Percentiles rank a stretch among this genome's conserved stretches.
phyloP scores from a whole-genome alignment of 92 coral and sea anemone species.

The Siderastrea radians region DNA sequence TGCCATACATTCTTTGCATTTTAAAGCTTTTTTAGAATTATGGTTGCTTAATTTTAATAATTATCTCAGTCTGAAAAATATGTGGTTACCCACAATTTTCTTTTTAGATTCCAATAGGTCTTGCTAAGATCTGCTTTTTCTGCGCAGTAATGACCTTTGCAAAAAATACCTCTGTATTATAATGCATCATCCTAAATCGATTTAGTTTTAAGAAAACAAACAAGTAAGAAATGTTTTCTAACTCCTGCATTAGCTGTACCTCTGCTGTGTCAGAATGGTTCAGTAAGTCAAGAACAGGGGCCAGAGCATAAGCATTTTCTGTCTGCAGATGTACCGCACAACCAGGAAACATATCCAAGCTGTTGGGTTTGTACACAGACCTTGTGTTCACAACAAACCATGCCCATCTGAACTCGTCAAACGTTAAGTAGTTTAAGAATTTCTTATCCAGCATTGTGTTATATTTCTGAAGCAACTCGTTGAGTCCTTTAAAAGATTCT shows the following conservation, averaged over 20 bases:
- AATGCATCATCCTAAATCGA: too few species aligned
- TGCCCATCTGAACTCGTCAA: constrained; percentile 92
- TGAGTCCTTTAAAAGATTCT: constrained; percentile 53
- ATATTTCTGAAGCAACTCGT: constrained; percentile 8
- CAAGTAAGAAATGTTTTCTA: background rate
- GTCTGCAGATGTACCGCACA: background rate
- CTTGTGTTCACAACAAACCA: constrained; percentile 97
- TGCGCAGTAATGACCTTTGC: too few species aligned
- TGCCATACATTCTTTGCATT: too few species aligned
- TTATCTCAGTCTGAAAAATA: too few species aligned
- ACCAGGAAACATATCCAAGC: background rate
- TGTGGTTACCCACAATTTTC: too few species aligned
- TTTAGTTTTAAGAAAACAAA: background rate
- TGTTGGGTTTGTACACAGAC: constrained; percentile 79
- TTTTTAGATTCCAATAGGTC: too few species aligned
- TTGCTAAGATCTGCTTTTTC: too few species aligned
- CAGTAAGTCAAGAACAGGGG: constrained; percentile 90
- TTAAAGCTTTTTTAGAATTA: too few species aligned
- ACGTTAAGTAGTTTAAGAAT: constrained; percentile 38
- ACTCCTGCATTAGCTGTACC: constrained; percentile 40
- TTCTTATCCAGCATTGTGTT: constrained; percentile 8
- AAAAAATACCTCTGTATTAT: too few species aligned
- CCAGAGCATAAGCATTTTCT: constrained; percentile 78
- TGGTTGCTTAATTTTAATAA: too few species aligned
- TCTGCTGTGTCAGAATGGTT: constrained; percentile 89